Evolutionary conservation across 2,797 vertebrate genomes (phyloP), one percentile per base, ranked within the genome.

Genomic region (Trachurus trachurus): DNA sequence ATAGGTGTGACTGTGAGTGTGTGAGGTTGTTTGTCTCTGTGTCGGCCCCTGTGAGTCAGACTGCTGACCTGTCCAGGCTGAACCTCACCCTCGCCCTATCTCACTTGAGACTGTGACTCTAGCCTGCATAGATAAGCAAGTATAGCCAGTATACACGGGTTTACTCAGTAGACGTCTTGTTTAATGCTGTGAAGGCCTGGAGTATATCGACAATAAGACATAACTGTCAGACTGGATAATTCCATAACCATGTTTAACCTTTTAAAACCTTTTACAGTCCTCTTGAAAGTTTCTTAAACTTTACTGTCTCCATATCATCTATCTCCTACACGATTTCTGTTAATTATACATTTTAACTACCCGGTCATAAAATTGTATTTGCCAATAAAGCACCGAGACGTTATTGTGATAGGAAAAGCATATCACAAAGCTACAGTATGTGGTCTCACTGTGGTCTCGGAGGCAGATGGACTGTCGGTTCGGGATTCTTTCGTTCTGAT

Each of bases 401-500:
- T 62, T 42, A 34, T 54, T 49, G 6, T 45, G 21, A 66, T 34
- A 44, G 31, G 16, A 60, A 45, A 58, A 70, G 47, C 58, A 52
- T 57, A 11, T 73, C 66, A 72, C 40, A 19, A 29, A 44, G 52
- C 53, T 21, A 45, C n/a, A n/a, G n/a, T n/a, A n/a, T 76, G 12
- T 39, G 12, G 59, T 64, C 26, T 17, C n/a, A 5, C 60, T 58
- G 22, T 65, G 50, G 22, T 62, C 58, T 58, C 34, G 37, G 21
- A 15, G 72, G 66, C 81, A 66, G 44, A 77, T 75, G 80, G 54
- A 22, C 47, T 59, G 44, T 58, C 66, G 59, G 44, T 62, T 78
- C 5, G 60, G 53, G 50, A 15, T 64, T 42, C n/a, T 47, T 76
- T 80, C 26, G 52, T 71, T 76, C 61, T 90, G 82, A 90, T 92